Percentiles rank a stretch among this genome's conserved stretches.
Evolutionary conservation across 2,888 invertebrate species (phyloP).

Genomic region (Drosophila colorata): DNA sequence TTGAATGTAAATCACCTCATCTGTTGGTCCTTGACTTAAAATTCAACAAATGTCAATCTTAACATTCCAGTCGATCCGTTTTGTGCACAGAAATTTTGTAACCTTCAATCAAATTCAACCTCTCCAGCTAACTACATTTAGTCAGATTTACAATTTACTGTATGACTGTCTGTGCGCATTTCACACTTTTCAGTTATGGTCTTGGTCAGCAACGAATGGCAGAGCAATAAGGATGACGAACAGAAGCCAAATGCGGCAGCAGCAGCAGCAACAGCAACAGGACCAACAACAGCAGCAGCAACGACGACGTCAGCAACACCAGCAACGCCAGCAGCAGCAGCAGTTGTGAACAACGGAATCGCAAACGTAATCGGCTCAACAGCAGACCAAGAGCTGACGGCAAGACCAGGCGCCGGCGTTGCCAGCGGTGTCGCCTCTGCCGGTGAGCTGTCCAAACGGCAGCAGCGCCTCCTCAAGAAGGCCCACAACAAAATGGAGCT

Average conservation of each 20-base stretch:
- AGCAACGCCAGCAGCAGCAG: slow-evolving; percentile 42
- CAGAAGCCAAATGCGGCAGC: slow-evolving; percentile 53
- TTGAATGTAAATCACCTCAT: slow-evolving; percentile 1
- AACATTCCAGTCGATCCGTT: slow-evolving; percentile 29
- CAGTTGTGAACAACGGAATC: slow-evolving; percentile 22
- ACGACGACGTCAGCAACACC: slow-evolving; percentile 32
- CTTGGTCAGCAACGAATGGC: slow-evolving; percentile 84
- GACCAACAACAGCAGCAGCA: slow-evolving; percentile 43
- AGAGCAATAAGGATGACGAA: slow-evolving; percentile 74
- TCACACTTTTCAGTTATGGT: slow-evolving; percentile 79
- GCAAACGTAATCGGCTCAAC: slow-evolving; percentile 3
- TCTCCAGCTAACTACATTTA: slow-evolving; percentile 22
- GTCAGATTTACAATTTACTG: slow-evolving; percentile 22
- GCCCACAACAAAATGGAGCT: slow-evolving; percentile 58
- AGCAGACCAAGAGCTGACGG: slow-evolving; percentile 25
- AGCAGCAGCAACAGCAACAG: slow-evolving; percentile 50
- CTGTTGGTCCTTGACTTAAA: slow-evolving; percentile 34
- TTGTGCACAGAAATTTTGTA: slow-evolving; percentile 34
- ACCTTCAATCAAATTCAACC: slow-evolving; percentile 34
- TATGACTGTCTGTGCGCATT: slow-evolving; percentile 16
- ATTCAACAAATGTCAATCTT: slow-evolving; percentile 10
- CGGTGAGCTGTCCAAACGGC: slow-evolving; percentile 34
- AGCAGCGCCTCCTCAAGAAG: slow-evolving; percentile 47
- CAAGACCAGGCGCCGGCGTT: slow-evolving; percentile 10
- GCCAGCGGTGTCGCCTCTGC: slow-evolving; percentile 16